Base-by-base conservation (phyloP, 2,888 invertebrate species). In the Lutraria lutraria region DNA sequence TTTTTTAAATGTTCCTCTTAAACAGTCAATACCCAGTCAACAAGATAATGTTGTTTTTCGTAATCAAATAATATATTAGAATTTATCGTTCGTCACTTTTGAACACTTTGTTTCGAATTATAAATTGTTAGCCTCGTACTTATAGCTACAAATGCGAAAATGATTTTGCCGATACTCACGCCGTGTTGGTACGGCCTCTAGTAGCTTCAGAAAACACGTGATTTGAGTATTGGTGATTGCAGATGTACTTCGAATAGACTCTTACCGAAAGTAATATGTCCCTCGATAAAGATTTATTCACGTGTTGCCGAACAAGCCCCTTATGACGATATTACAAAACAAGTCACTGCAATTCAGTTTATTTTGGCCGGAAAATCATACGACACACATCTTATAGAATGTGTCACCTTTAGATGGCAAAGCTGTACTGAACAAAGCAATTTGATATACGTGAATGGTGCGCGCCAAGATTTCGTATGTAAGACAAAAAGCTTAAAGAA, bases 181-280 rank as follows among this genome's bases (percentile, higher is more conserved):
- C 63, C n/a, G 63, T 25, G 25, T 25, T 68, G 63, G 63, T 68
- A 68, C 63, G 52, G 72, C 52, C 34, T 68, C 52, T 72, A 43
- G 0, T 72, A 54, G 68, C n/a, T 68, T 52, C 72, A 25, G 21
- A 52, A 29, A 72, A 16, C 52, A 63, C 63, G 72, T 83, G 72
- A 72, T 72, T 25, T 12, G 83, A 52, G n/a, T 83, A 83, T 83
- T 68, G 83, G 34, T 52, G 72, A 68, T 83, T 83, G 68, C 68
- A 63, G 83, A 63, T 25, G 19, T 43, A 79, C 19, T n/a, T 13
- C 63, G 53, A 72, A 43, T 34, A 25, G 83, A 52, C 25, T 29
- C 43, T 34, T 19, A 31, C 60, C 60, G 43, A 52, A 83, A 72
- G 72, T 52, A 52, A 56, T 1, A 68, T 68, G 25, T n/a, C 63